Percentiles rank a stretch among this genome's conserved stretches.
phyloP scores from a whole-genome alignment of 1,140 invertebrate species.

The Ceratoteleas bidentatus region DNA sequence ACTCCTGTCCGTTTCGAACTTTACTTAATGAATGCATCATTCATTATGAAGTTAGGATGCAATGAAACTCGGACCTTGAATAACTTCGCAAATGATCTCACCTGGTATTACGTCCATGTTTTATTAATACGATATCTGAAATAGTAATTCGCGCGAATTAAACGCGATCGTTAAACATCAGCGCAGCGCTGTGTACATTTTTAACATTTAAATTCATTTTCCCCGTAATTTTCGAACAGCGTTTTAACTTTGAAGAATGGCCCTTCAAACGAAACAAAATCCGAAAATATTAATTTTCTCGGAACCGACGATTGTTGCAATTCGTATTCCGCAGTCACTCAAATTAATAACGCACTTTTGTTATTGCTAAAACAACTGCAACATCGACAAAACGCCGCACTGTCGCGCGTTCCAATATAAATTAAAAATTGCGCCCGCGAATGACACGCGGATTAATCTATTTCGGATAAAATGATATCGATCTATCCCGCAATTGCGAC shows the following conservation, averaged over 20 bases:
- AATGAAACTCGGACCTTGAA: slow-evolving; percentile 37
- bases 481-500: background rate
- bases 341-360: background rate
- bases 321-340: background rate
- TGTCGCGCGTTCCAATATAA: background rate
- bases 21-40: slow-evolving; percentile 39
- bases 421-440: background rate
- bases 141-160: background rate
- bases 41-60: slow-evolving; percentile 36
- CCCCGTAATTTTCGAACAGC: background rate
- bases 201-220: background rate
- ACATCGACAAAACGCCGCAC: background rate
- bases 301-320: background rate
- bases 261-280: too few species aligned
- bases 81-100: slow-evolving; percentile 19
- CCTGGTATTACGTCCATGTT: slow-evolving; percentile 13
- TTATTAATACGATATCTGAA: slow-evolving; percentile 19
- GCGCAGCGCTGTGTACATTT: background rate
- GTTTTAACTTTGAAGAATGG: too few species aligned
- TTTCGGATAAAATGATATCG: slow-evolving; percentile 2
- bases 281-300: too few species aligned
- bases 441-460: background rate
- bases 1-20: slow-evolving; percentile 21
- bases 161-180: background rate
- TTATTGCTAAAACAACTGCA: background rate